phyloP scores from a whole-genome alignment of 2,113 vertebrate genomes.

The Bungarus multicinctus region DNA sequence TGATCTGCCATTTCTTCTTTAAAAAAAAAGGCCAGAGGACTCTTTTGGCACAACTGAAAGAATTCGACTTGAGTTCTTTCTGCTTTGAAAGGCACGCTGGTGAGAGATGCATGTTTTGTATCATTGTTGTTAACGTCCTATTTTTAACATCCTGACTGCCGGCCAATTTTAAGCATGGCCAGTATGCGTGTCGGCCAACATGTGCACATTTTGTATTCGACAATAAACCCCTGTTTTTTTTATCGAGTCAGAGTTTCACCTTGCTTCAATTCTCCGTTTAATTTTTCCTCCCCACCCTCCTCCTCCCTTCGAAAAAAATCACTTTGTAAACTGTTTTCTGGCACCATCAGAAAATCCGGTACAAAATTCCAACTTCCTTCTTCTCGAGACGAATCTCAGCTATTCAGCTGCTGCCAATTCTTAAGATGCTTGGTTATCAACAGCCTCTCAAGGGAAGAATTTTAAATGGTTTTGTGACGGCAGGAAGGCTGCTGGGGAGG shows the following conservation, averaged over 20 bases:
- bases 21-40: not conserved
- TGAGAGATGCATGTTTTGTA: slow-evolving; percentile 45
- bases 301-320: slow-evolving; percentile 5
- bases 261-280: not conserved
- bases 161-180: slow-evolving; percentile 52
- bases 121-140: slow-evolving; percentile 66
- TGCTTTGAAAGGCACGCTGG: slow-evolving; percentile 58
- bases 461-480: slow-evolving; percentile 80
- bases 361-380: slow-evolving; percentile 14
- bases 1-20: not conserved
- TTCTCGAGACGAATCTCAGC: slow-evolving; percentile 3
- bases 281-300: not conserved
- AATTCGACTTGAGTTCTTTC: slow-evolving; percentile 63
- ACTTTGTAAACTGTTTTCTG: slow-evolving; percentile 17
- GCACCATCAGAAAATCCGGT: slow-evolving; percentile 7
- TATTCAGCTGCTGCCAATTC: slow-evolving; percentile 53
- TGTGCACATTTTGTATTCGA: not conserved
- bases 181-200: slow-evolving; percentile 15
- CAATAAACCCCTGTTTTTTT: slow-evolving; percentile 17
- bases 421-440: slow-evolving; percentile 74
- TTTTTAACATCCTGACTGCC: slow-evolving; percentile 72
- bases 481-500: slow-evolving; percentile 58
- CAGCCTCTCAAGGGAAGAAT: slow-evolving; percentile 78
- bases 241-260: not conserved
- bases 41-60: slow-evolving; percentile 37